These are phyloP conservation scores for Epistrophella euchroma DNA, from an alignment of 2,888 invertebrate species.

Conservation along the genomic window DNA sequence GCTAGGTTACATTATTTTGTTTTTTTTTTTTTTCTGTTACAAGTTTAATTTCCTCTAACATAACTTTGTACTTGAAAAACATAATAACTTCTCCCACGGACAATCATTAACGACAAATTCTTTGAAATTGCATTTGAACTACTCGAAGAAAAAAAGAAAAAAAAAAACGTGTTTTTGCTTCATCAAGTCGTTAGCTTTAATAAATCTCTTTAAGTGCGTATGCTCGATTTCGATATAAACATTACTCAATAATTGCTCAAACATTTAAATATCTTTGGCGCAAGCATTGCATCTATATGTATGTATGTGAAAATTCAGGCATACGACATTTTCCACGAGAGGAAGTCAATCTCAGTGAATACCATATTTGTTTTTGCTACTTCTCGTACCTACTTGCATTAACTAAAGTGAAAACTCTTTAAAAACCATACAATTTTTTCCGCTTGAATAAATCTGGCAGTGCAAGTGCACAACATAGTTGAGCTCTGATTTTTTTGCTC, in stretches of 20 bases:
- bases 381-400: not conserved
- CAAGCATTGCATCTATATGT: not conserved
- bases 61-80: slow-evolving; percentile 41
- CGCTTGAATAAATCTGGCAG: slow-evolving; percentile 67
- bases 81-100: slow-evolving; percentile 42
- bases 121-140: slow-evolving; percentile 20
- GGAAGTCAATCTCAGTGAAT: slow-evolving; percentile 51
- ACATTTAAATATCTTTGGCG: slow-evolving; percentile 45
- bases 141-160: not conserved
- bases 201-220: slow-evolving; percentile 54
- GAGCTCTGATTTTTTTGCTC: slow-evolving; percentile 38
- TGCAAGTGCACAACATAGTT: slow-evolving; percentile 62
- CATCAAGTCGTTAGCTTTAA: slow-evolving; percentile 16
- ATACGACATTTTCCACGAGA: slow-evolving; percentile 62
- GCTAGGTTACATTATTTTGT: not conserved
- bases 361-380: slow-evolving; percentile 19
- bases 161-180: not conserved
- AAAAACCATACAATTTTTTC: slow-evolving; percentile 50
- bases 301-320: slow-evolving; percentile 41
- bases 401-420: slow-evolving; percentile 64
- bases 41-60: slow-evolving; percentile 59
- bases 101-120: slow-evolving; percentile 62
- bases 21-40: slow-evolving; percentile 40
- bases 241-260: slow-evolving; percentile 69
- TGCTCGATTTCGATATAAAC: slow-evolving; percentile 53